These are phyloP conservation scores for Halcyon badia DNA, from an alignment of 2,797 vertebrate species.

Conservation along the genomic window DNA sequence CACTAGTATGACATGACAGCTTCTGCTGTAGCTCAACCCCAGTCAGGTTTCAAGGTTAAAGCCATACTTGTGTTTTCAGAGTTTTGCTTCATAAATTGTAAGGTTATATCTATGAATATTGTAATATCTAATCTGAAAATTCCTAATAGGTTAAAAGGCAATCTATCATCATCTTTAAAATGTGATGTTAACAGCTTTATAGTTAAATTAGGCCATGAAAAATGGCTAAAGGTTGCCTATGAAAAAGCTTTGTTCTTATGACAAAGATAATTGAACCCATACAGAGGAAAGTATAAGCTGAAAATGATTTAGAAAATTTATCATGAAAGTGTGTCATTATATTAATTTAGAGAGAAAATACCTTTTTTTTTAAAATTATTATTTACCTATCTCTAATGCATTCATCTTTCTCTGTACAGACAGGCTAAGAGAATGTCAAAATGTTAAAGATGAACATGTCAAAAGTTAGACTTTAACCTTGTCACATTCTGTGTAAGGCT, in stretches of 20 bases:
- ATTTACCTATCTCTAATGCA: constrained; percentile 79
- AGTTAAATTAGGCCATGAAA: constrained; percentile 79
- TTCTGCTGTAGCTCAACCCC: constrained; percentile 29
- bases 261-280: constrained; percentile 83
- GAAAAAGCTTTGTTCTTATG: constrained; percentile 81
- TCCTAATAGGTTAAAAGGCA: constrained; percentile 72
- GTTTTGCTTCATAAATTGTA: constrained; percentile 59
- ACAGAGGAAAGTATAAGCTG: constrained; percentile 80
- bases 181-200: constrained; percentile 75
- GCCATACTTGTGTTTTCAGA: constrained; percentile 68
- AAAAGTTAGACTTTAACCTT: constrained; percentile 70
- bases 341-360: constrained; percentile 80
- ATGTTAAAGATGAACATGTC: constrained; percentile 69
- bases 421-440: constrained; percentile 55
- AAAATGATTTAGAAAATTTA: constrained; percentile 82
- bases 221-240: constrained; percentile 75
- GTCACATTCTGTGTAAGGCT: constrained; percentile 28
- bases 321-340: constrained; percentile 77
- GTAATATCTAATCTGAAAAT: constrained; percentile 69
- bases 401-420: constrained; percentile 64
- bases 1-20: not conserved
- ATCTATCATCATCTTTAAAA: constrained; percentile 77
- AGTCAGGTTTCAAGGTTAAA: constrained; percentile 79
- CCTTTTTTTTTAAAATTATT: constrained; percentile 43
- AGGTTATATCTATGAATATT: constrained; percentile 76